Conservation (phyloP, 2,888 invertebrate genomes). For the Argyra leucocephala region DNA sequence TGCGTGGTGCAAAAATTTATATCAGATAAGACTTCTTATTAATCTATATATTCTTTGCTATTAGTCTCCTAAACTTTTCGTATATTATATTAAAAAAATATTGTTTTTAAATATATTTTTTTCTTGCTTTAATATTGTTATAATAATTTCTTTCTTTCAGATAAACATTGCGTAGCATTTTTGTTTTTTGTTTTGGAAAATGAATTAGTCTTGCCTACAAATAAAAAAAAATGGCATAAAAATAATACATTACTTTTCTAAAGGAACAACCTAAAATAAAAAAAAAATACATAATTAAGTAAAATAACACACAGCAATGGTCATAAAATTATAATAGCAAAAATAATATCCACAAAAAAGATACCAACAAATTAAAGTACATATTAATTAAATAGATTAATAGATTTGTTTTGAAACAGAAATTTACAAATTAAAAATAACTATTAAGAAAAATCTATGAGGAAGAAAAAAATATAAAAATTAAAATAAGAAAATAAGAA, state of each 20-base stretch:
- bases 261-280: background rate
- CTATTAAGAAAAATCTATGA: background rate
- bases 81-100: no score
- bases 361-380: no score
- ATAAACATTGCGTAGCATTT: slow-evolving; percentile 3
- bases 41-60: no score
- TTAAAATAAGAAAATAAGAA: background rate
- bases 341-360: no score
- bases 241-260: background rate
- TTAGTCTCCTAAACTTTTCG: no score
- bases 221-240: background rate
- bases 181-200: slow-evolving; percentile 5
- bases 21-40: no score
- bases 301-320: no score
- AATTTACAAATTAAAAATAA: background rate
- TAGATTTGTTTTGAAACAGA: background rate
- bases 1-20: no score
- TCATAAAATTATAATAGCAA: no score
- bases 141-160: background rate
- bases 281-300: background rate
- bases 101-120: no score
- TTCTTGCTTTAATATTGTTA: no score
- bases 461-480: background rate
- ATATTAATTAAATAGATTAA: background rate
- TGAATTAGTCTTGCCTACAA: slow-evolving; percentile 4